phyloP scores from a whole-genome alignment of 2,113 vertebrate species.

The Ciconia stormi region DNA sequence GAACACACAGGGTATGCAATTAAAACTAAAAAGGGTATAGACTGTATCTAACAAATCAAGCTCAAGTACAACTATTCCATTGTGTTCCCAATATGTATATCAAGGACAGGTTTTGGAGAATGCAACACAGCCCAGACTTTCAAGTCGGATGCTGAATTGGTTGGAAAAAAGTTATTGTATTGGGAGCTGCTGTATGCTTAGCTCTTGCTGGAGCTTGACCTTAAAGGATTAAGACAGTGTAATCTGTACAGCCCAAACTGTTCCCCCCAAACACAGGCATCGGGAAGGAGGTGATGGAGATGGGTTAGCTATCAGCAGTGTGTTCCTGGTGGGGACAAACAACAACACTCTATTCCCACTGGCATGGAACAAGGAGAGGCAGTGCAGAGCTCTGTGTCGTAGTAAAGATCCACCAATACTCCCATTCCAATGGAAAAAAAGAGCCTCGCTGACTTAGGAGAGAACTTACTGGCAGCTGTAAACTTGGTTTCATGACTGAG shows the following conservation, averaged over 20 bases:
- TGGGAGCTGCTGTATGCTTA: background rate
- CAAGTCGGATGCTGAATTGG: background rate
- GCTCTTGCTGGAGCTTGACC: background rate
- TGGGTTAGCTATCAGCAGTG: background rate
- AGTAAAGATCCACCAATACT: background rate
- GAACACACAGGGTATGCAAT: background rate
- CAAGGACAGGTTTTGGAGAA: background rate
- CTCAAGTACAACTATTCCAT: background rate
- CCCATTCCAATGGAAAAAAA: background rate
- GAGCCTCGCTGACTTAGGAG: background rate
- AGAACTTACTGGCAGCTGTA: background rate
- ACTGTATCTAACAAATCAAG: background rate
- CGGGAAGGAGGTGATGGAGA: background rate
- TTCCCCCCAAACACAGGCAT: background rate
- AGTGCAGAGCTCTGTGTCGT: background rate
- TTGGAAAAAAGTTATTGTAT: background rate
- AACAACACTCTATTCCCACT: background rate
- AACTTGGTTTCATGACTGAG: background rate
- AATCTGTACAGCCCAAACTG: background rate
- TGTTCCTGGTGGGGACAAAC: background rate
- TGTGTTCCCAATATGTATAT: background rate
- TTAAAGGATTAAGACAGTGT: background rate
- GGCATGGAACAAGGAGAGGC: background rate
- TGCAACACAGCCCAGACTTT: background rate
- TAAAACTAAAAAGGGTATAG: background rate